Conservation (phyloP, 2,888 invertebrate genomes). For the Drosophila kuntzei region DNA sequence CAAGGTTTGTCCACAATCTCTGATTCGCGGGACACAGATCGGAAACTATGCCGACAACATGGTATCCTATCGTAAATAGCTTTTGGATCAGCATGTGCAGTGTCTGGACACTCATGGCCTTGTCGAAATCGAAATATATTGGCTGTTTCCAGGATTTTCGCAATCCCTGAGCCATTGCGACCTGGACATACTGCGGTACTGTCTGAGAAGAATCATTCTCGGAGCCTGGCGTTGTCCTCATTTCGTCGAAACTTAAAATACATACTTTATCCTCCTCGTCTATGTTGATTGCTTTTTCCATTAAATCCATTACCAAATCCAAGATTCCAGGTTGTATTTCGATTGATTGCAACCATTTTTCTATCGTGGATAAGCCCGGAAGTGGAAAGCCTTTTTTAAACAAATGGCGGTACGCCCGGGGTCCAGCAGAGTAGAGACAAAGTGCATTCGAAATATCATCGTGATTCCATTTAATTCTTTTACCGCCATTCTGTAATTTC, state of each 20-base stretch:
- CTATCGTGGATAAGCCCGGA: neutral
- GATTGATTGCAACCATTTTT: neutral
- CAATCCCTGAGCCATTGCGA: neutral
- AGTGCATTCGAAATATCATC: constrained; percentile 2
- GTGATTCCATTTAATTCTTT: constrained; percentile 4
- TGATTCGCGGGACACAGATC: neutral
- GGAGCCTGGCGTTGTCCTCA: neutral
- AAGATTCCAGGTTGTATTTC: neutral
- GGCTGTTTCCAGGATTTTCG: neutral
- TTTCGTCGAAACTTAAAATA: constrained; percentile 6
- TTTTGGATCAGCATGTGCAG: constrained; percentile 2
- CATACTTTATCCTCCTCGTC: constrained; percentile 1
- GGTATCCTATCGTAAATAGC: constrained; percentile 3
- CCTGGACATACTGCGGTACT: constrained; percentile 2
- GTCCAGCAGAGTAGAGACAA: neutral
- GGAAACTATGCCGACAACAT: constrained; percentile 7
- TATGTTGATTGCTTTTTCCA: neutral
- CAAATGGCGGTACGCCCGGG: neutral
- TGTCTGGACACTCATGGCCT: neutral
- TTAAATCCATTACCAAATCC: neutral
- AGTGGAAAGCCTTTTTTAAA: constrained; percentile 5
- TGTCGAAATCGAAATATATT: constrained; percentile 3
- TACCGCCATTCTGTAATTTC: neutral
- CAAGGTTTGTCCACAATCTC: constrained; percentile 4
- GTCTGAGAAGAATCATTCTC: neutral